Evolutionary conservation across 2,888 invertebrate genomes (phyloP).

Genomic region (Epistrophe eligans): DNA sequence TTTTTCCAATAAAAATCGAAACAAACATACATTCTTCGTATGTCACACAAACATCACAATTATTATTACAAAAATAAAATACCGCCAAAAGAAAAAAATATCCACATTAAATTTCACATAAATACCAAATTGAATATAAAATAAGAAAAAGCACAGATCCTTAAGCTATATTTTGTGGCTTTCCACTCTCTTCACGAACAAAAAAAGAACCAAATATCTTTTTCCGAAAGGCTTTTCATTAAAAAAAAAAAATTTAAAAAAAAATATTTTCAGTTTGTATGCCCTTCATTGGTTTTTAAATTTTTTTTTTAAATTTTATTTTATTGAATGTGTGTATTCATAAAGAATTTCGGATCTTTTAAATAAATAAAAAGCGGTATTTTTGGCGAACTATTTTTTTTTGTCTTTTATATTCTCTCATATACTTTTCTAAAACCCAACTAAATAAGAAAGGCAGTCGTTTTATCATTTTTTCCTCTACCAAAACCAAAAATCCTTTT

Average conservation of each 20-base stretch:
- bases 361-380: constrained; percentile 49
- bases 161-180: constrained; percentile 69
- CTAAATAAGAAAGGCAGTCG: constrained; percentile 56
- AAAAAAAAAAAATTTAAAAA: constrained; percentile 18
- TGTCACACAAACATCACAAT: constrained; percentile 53
- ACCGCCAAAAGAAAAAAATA: constrained; percentile 47
- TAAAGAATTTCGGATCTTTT: constrained; percentile 23
- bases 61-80: constrained; percentile 29
- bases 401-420: neutral
- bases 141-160: constrained; percentile 63
- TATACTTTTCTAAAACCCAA: constrained; percentile 19
- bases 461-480: neutral
- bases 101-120: constrained; percentile 46
- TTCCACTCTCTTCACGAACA: constrained; percentile 57
- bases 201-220: constrained; percentile 4
- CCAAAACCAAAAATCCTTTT: constrained; percentile 46
- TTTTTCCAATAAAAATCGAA: constrained; percentile 16
- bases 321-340: constrained; percentile 46
- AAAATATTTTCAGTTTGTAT: constrained; percentile 2
- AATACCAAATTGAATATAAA: constrained; percentile 30
- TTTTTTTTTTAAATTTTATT: constrained; percentile 27
- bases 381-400: constrained; percentile 56
- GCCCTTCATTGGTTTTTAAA: constrained; percentile 45
- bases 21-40: constrained; percentile 56
- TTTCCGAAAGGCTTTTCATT: constrained; percentile 27